A percentile compares a stretch with the other conserved stretches of the same genome.
Conservation (phyloP, 2,888 invertebrate genomes). For the Machimus rusticus region DNA sequence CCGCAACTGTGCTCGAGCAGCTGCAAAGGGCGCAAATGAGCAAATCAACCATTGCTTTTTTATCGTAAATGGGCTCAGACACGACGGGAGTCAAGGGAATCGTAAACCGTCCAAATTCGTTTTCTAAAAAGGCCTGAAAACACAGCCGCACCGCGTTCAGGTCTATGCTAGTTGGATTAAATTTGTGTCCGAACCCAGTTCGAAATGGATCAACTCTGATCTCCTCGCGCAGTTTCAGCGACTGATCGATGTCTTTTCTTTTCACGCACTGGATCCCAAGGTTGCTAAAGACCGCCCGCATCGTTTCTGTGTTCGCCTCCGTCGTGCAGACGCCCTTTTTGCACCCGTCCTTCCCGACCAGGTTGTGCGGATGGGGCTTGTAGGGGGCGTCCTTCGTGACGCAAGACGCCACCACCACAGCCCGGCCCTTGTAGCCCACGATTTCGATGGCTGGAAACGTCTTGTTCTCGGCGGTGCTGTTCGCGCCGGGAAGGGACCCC, state of each 20-base stretch:
- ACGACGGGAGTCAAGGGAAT: slow-evolving; percentile 80
- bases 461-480: slow-evolving; percentile 88
- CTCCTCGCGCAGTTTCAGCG: slow-evolving; percentile 79
- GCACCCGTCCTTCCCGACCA: slow-evolving; percentile 93
- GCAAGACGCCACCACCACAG: slow-evolving; percentile 93
- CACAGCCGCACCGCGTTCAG: slow-evolving; percentile 92
- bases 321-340: slow-evolving; percentile 91
- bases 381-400: slow-evolving; percentile 91
- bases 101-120: slow-evolving; percentile 73
- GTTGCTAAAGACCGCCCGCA: slow-evolving; percentile 86
- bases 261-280: slow-evolving; percentile 97
- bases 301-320: slow-evolving; percentile 76
- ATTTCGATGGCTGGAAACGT: slow-evolving; percentile 93
- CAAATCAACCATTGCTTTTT: slow-evolving; percentile 95
- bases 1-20: slow-evolving; percentile 82
- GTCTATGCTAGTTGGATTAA: slow-evolving; percentile 87
- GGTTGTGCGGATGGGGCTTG: slow-evolving; percentile 71
- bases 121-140: slow-evolving; percentile 92
- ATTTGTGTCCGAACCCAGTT: slow-evolving; percentile 88
- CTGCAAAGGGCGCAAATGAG: slow-evolving; percentile 88
- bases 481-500: slow-evolving; percentile 92
- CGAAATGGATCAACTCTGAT: slow-evolving; percentile 89
- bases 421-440: slow-evolving; percentile 81
- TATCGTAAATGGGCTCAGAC: slow-evolving; percentile 92
- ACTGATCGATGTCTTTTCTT: slow-evolving; percentile 88